A percentile compares a stretch with the other conserved stretches of the same genome.
Conservation (phyloP, 2,113 vertebrate species). For the Parus major region DNA sequence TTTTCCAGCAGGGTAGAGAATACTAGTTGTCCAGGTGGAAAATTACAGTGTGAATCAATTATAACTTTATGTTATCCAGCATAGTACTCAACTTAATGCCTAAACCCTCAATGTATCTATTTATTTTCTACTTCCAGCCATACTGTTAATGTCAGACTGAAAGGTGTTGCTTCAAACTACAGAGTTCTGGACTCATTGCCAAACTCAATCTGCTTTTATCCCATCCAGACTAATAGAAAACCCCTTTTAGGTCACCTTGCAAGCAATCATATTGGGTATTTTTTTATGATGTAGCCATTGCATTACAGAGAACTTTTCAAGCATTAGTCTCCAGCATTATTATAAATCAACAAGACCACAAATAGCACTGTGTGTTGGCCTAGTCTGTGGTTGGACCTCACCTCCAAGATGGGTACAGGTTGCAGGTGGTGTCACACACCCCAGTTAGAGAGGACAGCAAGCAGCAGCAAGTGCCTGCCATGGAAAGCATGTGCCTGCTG, state of each 20-base stretch:
- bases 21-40: background rate
- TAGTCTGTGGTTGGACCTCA: background rate
- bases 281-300: background rate
- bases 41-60: background rate
- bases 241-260: background rate
- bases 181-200: background rate
- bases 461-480: background rate
- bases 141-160: background rate
- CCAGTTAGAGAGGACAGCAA: background rate
- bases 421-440: background rate
- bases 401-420: background rate
- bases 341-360: background rate
- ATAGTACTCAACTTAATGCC: background rate
- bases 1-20: background rate
- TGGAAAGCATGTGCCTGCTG: background rate
- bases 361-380: background rate
- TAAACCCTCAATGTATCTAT: background rate
- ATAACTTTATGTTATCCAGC: background rate
- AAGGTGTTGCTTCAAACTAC: background rate
- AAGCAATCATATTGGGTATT: background rate
- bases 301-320: background rate
- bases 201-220: background rate
- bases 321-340: background rate
- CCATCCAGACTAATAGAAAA: background rate
- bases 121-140: background rate